Base-by-base conservation (phyloP, 1,140 invertebrate genomes). In the Limonius californicus region DNA sequence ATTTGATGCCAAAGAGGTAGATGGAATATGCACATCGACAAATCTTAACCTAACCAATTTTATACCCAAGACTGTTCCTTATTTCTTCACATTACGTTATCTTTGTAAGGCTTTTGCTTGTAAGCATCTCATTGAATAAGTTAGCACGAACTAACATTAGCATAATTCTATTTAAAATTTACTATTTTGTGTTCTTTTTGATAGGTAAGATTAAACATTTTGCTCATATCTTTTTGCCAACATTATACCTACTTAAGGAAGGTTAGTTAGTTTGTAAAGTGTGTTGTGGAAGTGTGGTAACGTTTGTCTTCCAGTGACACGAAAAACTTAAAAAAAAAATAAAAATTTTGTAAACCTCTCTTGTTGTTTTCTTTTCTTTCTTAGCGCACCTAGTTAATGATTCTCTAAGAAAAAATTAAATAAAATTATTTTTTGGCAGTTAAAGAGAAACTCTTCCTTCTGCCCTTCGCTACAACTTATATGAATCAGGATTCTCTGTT, bases 271-370 rank as follows among this genome's bases (percentile, higher is more conserved):
- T 57, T 66, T 70, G 21, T 74, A 70, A 66, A 69, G 63, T 68
- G 67, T 72, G 70, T 70, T 74, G 64, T 71, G 71, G 67, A 72
- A 74, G 67, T 71, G 65, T 70, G 61, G 65, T 54, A 64, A 60
- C 62, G 55, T 70, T 62, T 69, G 72, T 74, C 72, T 74, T 74
- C 72, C 72, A 70, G 54, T 69, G 64, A 70, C 68, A 67, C 67
- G 58, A 69, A 74, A 72, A 74, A 73, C 23, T 27, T 27, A 70
- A 67, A 54, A 47, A 65, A 62, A 62, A 71, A 71, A 69, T 62
- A 32, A 18, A 42, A 53, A 12, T 47, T 27, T 27, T 27, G 23
- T 27, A 27, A 27, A 27, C 23, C 23, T 27, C 23, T 4, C 9
- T 27, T 27, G 3, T 3, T 27, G 23, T 27, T 27, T 27, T 27